A percentile compares a stretch with the other conserved stretches of the same genome.
Conservation (phyloP, 2,888 invertebrate species). For the Pelosia muscerda region DNA sequence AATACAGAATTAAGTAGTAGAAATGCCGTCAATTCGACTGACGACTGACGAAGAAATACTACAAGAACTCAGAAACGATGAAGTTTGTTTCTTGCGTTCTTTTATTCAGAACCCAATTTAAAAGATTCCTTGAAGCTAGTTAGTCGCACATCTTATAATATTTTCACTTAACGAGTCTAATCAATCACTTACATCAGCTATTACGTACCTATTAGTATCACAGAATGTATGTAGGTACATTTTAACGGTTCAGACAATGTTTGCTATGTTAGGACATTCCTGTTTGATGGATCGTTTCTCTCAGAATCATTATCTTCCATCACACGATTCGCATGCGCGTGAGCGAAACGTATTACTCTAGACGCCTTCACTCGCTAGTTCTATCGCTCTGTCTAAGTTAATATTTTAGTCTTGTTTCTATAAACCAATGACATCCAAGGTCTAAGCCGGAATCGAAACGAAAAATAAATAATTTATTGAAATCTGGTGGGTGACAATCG, state of each 20-base stretch:
- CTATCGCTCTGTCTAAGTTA: too few species aligned
- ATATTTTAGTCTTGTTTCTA: too few species aligned
- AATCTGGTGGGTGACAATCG: background rate
- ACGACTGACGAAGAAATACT: too few species aligned
- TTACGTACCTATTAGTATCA: background rate
- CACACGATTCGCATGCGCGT: too few species aligned
- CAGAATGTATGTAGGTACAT: constrained; percentile 3
- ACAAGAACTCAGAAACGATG: too few species aligned
- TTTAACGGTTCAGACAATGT: background rate
- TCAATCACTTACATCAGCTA: constrained; percentile 5
- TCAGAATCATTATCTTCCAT: too few species aligned
- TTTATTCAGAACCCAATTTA: background rate
- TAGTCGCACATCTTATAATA: background rate
- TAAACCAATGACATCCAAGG: constrained; percentile 2
- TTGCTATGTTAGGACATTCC: background rate
- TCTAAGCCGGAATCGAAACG: background rate
- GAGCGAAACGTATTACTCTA: too few species aligned
- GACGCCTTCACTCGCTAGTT: too few species aligned
- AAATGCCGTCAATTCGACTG: too few species aligned
- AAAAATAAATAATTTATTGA: background rate
- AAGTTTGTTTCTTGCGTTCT: too few species aligned
- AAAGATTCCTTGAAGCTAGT: background rate
- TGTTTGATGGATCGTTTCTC: background rate
- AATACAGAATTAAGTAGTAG: too few species aligned
- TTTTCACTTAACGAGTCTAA: constrained; percentile 2